These are phyloP conservation scores for Cyprinodon tularosa DNA, from an alignment of 2,113 vertebrate genomes.

Conservation along the genomic window DNA sequence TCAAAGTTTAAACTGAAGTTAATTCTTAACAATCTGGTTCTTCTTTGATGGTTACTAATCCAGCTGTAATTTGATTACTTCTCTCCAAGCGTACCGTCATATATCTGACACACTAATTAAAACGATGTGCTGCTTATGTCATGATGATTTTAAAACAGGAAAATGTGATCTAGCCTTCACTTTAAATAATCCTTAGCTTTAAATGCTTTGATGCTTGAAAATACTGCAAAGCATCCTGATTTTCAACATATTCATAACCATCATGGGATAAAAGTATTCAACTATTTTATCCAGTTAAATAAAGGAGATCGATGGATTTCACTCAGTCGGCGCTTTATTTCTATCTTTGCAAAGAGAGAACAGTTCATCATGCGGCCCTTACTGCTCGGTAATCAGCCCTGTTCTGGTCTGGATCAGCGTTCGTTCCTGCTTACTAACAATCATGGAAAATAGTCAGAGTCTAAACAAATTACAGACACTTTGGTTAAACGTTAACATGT, in stretches of 20 bases:
- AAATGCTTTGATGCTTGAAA: background rate
- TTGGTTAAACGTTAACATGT: no score
- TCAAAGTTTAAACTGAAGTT: background rate
- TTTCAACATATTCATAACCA: background rate
- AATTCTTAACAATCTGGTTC: background rate
- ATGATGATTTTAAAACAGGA: background rate
- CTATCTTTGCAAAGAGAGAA: no score
- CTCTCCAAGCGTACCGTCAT: background rate
- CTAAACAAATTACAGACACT: no score
- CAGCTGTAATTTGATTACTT: background rate
- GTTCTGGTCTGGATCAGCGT: no score
- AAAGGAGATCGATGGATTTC: no score
- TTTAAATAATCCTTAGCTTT: background rate
- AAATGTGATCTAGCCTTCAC: background rate
- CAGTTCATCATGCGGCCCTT: no score
- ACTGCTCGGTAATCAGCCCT: no score
- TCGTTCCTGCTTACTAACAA: no score
- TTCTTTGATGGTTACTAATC: background rate
- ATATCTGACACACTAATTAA: background rate
- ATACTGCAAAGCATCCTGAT: background rate
- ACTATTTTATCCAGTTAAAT: no score
- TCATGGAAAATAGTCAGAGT: no score
- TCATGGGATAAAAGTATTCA: no score
- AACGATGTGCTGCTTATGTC: background rate
- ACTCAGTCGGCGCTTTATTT: no score